phyloP scores from a whole-genome alignment of 2,888 invertebrate genomes.

The Heteromyza rotundicornis region DNA sequence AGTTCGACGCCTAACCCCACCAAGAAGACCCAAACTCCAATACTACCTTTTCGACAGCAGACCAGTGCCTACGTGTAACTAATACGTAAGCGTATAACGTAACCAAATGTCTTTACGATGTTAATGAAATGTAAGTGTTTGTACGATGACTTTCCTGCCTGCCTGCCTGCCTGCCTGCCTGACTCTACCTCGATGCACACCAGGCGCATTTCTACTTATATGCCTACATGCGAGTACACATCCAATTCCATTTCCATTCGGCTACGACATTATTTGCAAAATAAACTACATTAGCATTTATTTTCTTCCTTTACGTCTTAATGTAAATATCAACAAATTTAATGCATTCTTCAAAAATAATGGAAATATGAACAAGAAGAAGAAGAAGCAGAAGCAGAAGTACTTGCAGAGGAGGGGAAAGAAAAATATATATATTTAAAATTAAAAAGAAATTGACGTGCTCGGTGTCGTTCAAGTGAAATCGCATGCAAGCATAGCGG shows the following conservation, averaged over 20 bases:
- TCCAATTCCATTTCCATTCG: neutral
- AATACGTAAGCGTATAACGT: conserved; percentile 24
- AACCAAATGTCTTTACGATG: conserved; percentile 23
- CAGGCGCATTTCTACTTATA: conserved; percentile 28
- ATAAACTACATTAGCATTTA: neutral
- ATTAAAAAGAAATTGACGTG: too few species aligned
- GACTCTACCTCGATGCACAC: neutral
- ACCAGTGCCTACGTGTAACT: conserved; percentile 13
- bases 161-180: neutral
- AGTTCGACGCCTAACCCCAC: too few species aligned
- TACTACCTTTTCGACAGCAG: too few species aligned
- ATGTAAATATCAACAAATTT: conserved; percentile 45
- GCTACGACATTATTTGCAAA: neutral
- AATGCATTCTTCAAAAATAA: conserved; percentile 33
- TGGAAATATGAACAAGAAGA: conserved; percentile 3
- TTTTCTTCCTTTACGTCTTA: conserved; percentile 26
- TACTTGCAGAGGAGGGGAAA: neutral
- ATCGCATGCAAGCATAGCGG: neutral
- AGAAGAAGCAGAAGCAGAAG: neutral
- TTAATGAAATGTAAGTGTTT: conserved; percentile 20
- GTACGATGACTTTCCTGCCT: neutral
- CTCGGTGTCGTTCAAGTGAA: too few species aligned
- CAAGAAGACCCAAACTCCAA: too few species aligned
- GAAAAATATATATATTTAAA: too few species aligned
- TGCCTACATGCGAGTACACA: neutral